Evolutionary conservation across 2,888 invertebrate genomes (phyloP).

Genomic region (Drosophila demipolita): DNA sequence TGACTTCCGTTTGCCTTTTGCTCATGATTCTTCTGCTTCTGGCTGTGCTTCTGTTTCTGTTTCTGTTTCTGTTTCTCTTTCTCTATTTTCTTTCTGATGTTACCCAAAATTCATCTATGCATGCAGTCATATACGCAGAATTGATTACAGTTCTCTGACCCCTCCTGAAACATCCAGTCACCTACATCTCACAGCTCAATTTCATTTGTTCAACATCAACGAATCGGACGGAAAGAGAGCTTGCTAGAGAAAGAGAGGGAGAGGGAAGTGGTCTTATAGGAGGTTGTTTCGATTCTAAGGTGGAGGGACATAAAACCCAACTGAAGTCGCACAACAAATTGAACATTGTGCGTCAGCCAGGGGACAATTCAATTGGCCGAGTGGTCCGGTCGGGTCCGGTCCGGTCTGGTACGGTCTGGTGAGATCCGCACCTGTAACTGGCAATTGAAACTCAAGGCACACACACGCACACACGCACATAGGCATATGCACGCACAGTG

Average conservation of each 20-base stretch:
- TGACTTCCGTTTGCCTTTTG: constrained; percentile 5
- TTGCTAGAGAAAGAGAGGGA: neutral
- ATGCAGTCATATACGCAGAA: constrained; percentile 47
- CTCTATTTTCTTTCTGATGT: neutral
- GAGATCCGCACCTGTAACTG: constrained; percentile 31
- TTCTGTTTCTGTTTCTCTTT: neutral
- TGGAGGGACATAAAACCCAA: constrained; percentile 45
- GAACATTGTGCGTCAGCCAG: constrained; percentile 46
- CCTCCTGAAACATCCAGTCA: neutral
- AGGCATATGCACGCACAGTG: neutral
- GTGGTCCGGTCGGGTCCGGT: constrained; percentile 12
- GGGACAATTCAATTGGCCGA: constrained; percentile 69
- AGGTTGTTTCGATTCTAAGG: constrained; percentile 10
- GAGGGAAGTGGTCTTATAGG: neutral
- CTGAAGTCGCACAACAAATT: constrained; percentile 62
- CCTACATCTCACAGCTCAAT: constrained; percentile 44
- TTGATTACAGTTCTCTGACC: constrained; percentile 52
- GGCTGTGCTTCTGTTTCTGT: neutral
- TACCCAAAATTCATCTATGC: constrained; percentile 42
- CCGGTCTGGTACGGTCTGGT: neutral
- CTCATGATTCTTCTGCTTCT: constrained; percentile 1
- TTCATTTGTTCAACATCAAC: constrained; percentile 67
- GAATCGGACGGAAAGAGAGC: constrained; percentile 17
- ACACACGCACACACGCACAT: neutral
- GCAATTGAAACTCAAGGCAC: constrained; percentile 25